Evolutionary conservation across 2,888 invertebrate species (phyloP), one percentile per base, ranked within the genome.

Genomic region (Saturnia japonica): DNA sequence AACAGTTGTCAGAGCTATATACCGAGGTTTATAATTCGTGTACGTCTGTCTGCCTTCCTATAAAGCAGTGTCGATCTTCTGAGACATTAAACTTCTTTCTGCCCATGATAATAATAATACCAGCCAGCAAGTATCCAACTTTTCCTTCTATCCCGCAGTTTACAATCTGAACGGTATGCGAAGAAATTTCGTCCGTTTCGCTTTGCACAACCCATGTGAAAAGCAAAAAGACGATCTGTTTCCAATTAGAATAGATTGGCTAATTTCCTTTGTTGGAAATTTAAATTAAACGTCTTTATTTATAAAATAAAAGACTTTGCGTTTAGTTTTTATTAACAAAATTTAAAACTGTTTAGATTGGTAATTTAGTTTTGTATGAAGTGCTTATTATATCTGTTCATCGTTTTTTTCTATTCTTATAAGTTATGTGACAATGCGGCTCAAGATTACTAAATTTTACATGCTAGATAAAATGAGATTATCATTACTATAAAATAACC

Each of bases 291-390:
- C 84, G 75, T 81, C 34, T 83, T 83, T 86, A 84, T 86, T 87
- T 86, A 87, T 87, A 85, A 79, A 87, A 85, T 85, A 85, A 88
- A 82, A 80, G 19, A 81, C 81, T 81, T 85, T 81, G 81, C 77
- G 76, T 82, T 82, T 82, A 86, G 84, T 83, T 76, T 72, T 67
- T 74, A 72, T 75, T 25, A n/a, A n/a, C 8, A n/a, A 47, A 9
- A n/a, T 51, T 8, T 51, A n/a, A n/a, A 19, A 1, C n/a, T 19
- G 19, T n/a, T 47, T n/a, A n/a, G 9, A 9, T 51, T 51, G 51
- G n/a, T 51, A n/a, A 51, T 4, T 51, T n/a, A 19, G 7, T n/a
- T 3, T 7, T 9, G 8, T 8, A n/a, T 7, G 6, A 51, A 19
- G n/a, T 51, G 1, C 9, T n/a, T 51, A n/a, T 7, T 51, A 22